phyloP scores from a whole-genome alignment of 1,140 invertebrate genomes.

The Ostrea denselamellosa region DNA sequence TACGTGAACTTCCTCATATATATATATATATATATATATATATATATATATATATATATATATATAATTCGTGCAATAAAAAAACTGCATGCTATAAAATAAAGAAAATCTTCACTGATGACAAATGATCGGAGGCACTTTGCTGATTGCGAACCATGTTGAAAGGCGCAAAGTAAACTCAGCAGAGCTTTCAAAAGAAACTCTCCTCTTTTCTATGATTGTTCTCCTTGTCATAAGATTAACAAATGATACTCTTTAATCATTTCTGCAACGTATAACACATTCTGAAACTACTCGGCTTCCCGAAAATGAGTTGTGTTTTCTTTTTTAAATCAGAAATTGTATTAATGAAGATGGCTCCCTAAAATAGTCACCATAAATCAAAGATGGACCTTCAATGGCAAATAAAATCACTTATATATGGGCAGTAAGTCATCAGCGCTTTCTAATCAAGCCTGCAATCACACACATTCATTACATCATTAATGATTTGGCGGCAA shows the following conservation, averaged over 20 bases:
- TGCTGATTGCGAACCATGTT: background rate
- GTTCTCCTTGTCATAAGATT: background rate
- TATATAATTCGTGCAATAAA: too few relatives aligned
- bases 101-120: too few relatives aligned
- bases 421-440: background rate
- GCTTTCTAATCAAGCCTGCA: background rate
- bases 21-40: too few relatives aligned
- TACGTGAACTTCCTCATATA: too few relatives aligned
- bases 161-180: background rate
- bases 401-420: background rate
- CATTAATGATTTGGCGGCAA: constrained; percentile 35
- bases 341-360: constrained; percentile 12
- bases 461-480: constrained; percentile 4
- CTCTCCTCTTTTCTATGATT: background rate
- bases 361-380: background rate
- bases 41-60: too few relatives aligned
- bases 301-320: background rate
- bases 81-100: too few relatives aligned
- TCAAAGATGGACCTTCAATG: background rate
- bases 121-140: too few relatives aligned
- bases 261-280: background rate
- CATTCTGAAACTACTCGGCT: background rate
- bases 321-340: background rate
- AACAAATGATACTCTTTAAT: background rate
- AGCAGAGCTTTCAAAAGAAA: background rate